Percentiles rank a stretch among this genome's conserved stretches.
These are phyloP conservation scores for Eulacestoma nigropectus DNA, from an alignment of 2,113 vertebrate genomes.

Conservation along the genomic window DNA sequence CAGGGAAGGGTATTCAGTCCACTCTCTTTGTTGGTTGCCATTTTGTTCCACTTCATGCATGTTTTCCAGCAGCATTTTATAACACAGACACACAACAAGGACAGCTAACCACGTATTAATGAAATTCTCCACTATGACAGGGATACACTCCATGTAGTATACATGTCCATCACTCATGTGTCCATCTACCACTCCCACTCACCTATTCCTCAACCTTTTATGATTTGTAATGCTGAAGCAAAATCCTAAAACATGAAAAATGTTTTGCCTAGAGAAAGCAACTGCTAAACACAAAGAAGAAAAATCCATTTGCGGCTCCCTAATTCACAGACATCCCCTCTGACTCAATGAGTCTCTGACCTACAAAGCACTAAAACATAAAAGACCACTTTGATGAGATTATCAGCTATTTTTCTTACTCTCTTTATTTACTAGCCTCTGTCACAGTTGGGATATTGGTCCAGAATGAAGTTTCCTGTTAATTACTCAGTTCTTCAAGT, in stretches of 20 bases:
- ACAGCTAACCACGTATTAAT: background rate
- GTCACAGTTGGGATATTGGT: background rate
- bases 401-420: background rate
- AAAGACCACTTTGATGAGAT: background rate
- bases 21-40: background rate
- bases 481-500: background rate
- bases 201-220: background rate
- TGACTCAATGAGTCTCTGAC: background rate
- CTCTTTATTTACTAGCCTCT: background rate
- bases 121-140: background rate
- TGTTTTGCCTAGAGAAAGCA: background rate
- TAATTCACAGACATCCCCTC: background rate
- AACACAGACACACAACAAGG: background rate
- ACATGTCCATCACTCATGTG: background rate
- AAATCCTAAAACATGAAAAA: background rate
- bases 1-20: background rate
- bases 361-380: background rate
- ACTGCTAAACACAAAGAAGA: background rate
- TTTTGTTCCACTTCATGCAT: background rate
- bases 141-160: background rate
- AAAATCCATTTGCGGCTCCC: background rate
- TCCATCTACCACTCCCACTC: background rate
- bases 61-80: background rate
- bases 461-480: background rate
- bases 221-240: background rate